Evolutionary conservation across 2,888 invertebrate species (phyloP).

Genomic region (Oscheius myriophilus): DNA sequence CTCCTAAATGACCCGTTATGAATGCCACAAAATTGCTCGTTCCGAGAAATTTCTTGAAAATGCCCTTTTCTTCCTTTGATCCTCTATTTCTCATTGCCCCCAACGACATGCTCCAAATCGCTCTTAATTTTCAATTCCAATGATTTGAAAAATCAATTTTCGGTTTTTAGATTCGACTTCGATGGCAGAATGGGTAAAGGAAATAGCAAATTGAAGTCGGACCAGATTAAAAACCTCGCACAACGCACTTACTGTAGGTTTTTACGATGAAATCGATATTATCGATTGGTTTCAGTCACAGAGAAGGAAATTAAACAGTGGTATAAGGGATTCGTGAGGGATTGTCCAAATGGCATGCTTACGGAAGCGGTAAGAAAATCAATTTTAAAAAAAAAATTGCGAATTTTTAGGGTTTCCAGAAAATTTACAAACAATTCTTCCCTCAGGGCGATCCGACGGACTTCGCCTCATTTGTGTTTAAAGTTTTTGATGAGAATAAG

Average conservation of each 20-base stretch:
- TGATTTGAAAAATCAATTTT: background rate
- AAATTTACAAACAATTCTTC: slow-evolving; percentile 99
- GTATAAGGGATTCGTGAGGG: slow-evolving; percentile 90
- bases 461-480: slow-evolving; percentile 95
- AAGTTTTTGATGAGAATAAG: slow-evolving; percentile 98
- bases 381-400: background rate
- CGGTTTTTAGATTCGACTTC: background rate
- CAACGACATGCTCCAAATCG: too few relatives aligned
- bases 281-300: slow-evolving; percentile 69
- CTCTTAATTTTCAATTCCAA: too few relatives aligned
- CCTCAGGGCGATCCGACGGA: slow-evolving; percentile 99
- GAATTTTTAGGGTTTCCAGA: slow-evolving; percentile 90
- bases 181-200: slow-evolving; percentile 85
- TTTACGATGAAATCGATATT: background rate
- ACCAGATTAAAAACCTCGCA: slow-evolving; percentile 89
- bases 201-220: slow-evolving; percentile 93
- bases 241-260: slow-evolving; percentile 91
- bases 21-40: too few relatives aligned
- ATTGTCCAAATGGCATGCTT: slow-evolving; percentile 92
- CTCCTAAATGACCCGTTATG: too few relatives aligned
- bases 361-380: slow-evolving; percentile 88
- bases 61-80: background rate
- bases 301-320: slow-evolving; percentile 74
- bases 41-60: too few relatives aligned
- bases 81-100: too few relatives aligned